Base-by-base conservation (phyloP, 2,888 invertebrate species). In the Troilus luridus region DNA sequence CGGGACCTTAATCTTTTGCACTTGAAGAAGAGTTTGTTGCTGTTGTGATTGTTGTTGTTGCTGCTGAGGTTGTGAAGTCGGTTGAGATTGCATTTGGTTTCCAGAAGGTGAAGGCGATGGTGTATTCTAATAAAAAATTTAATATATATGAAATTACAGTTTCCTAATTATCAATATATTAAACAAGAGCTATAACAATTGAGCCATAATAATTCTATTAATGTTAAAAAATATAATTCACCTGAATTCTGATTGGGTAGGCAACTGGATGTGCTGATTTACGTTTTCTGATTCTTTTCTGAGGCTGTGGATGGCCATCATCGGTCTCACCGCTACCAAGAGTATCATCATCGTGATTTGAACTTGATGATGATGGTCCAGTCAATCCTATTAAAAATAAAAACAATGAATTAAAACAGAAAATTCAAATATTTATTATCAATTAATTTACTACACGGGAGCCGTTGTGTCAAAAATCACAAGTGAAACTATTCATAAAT, bases 261-360 rank as follows among this genome's bases (percentile, higher is more conserved):
- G 92, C 89, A 1, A 91, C 88, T 10, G 92, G 92, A 85, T 92
- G 88, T 21, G 91, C 90, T 41, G 90, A 91, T 90, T 92, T 92
- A 59, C 92, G 88, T 91, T 92, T 92, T 14, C 92, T 91, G 41
- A 91, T 90, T 67, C 91, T 72, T 88, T 90, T 91, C 77, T 91
- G 91, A 0, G 90, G 91, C 27, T 85, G 88, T 19, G 88, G 91
- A 41, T 91, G 92, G 8, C 62, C 56, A 27, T 91, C 81, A 54
- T 92, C 92, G 64, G 91, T 90, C 9, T 89, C 90, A 77, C 90
- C 92, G 10, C 77, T 67, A 8, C 56, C 85, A 19, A 27, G 21
- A 0, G 41, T 27, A 10, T 91, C 91, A 58, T 91, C 91, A 56
- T 88, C 91, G 27, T 91, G 88, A 19, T 56, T 54, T 21, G 91